phyloP scores from a whole-genome alignment of 2,113 vertebrate species.

The Cnemophilus loriae region DNA sequence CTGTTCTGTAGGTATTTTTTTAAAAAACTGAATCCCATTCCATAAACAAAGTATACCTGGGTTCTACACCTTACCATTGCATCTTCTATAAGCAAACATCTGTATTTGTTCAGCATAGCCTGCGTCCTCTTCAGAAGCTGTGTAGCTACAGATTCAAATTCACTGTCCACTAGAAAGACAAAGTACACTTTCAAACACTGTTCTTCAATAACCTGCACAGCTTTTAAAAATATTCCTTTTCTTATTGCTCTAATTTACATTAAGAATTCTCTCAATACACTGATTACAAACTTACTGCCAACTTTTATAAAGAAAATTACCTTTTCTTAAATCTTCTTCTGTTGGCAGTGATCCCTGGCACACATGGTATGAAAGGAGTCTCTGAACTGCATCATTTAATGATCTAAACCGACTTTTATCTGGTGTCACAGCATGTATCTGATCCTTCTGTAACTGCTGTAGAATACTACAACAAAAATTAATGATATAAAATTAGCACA shows the following conservation, averaged over 20 bases:
- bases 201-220: background rate
- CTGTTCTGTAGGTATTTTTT: background rate
- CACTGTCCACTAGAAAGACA: slow-evolving; percentile 83
- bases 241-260: background rate
- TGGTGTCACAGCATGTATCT: slow-evolving; percentile 77
- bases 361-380: slow-evolving; percentile 91
- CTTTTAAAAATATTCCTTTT: background rate
- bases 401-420: slow-evolving; percentile 83
- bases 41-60: background rate
- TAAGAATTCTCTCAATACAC: background rate
- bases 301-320: slow-evolving; percentile 34
- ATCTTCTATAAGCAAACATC: slow-evolving; percentile 92
- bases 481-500: background rate
- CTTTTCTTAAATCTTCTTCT: slow-evolving; percentile 84
- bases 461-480: slow-evolving; percentile 76
- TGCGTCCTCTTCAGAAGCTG: slow-evolving; percentile 92
- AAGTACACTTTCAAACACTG: slow-evolving; percentile 16
- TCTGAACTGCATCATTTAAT: slow-evolving; percentile 80
- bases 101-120: slow-evolving; percentile 96
- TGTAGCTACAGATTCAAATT: slow-evolving; percentile 89
- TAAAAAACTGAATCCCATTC: background rate
- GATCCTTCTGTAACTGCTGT: slow-evolving; percentile 87
- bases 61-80: slow-evolving; percentile 81
- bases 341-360: slow-evolving; percentile 87
- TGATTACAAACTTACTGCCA: background rate